Evolutionary conservation across 2,797 vertebrate genomes (phyloP), one percentile per base, ranked within the genome.

Genomic region (Pseudochirops cupreus): DNA sequence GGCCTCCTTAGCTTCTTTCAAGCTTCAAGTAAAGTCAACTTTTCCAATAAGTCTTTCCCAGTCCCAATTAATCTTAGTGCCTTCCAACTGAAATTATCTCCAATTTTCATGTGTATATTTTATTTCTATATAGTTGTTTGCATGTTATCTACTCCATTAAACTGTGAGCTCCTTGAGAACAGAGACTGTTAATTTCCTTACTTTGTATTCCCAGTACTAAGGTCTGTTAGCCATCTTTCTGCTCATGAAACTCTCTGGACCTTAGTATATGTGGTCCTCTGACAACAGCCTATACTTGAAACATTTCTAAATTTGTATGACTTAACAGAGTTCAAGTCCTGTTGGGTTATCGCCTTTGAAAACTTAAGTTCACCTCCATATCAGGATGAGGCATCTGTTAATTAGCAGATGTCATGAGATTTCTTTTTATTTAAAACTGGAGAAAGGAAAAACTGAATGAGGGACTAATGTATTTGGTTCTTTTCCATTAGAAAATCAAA

Each of bases 401-500:
- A 46, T 82, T 26, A 87, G 74, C 21, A 11, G 39, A 21, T 26
- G 28, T 24, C 3, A 14, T 56, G 46, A 82, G 18, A 56, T 55
- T 31, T 13, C 46, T 91, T 91, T 87, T 94, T 96, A 58, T 91
- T 92, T 96, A 94, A 90, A 67, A 90, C 50, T 95, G 24, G 52
- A 92, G 39, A 94, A 95, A 95, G 93, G 58, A 94, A 95, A 95
- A 92, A 58, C 62, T 46, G 31, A 92, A 28, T 94, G 24, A 95
- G 91, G 24, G 56, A 87, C 39, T 94, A 62, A 91, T 87, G 21
- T 46, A 50, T 53, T 26, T 93, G 31, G 56, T 95, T 93, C 53
- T 56, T 67, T 93, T 28, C 13, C 6, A 56, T 55, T 95, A 99
- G 99, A 99, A 99, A 99, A 99, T 99, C 93, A 99, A 99, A 96